Conservation (phyloP, 2,888 invertebrate species). For the Polydrusus tereticollis region DNA sequence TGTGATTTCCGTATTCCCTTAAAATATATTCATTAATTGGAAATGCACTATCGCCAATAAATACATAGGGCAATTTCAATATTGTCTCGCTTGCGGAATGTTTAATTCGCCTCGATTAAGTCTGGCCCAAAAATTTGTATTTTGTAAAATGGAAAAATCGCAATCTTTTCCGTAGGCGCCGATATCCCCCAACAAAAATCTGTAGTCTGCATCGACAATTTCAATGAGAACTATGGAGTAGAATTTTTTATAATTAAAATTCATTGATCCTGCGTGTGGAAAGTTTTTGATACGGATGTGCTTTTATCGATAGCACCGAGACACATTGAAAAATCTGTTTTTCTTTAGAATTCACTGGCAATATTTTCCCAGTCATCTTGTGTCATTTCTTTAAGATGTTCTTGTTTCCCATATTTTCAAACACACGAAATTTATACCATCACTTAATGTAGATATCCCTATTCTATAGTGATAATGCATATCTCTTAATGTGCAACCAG, state of each 20-base stretch:
- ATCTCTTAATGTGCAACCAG: conserved; percentile 44
- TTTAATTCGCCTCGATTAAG: conserved; percentile 35
- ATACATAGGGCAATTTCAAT: conserved; percentile 45
- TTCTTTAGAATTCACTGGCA: conserved; percentile 48
- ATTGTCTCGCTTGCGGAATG: conserved; percentile 43
- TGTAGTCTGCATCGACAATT: too few species aligned
- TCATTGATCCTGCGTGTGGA: conserved; percentile 47
- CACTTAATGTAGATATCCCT: conserved; percentile 50
- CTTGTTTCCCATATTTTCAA: conserved; percentile 43
- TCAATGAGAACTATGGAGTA: conserved; percentile 52
- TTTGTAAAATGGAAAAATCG: conserved; percentile 50
- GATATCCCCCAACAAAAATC: conserved; percentile 47
- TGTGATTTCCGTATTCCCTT: conserved; percentile 36
- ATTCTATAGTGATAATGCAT: conserved; percentile 47
- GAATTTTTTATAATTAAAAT: conserved; percentile 51
- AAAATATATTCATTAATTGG: conserved; percentile 41
- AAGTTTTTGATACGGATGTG: conserved; percentile 50
- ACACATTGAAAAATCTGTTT: conserved; percentile 48
- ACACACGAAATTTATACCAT: conserved; percentile 47
- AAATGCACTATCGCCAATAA: conserved; percentile 46
- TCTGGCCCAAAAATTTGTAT: too few species aligned
- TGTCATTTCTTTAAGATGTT: conserved; percentile 40
- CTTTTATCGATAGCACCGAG: conserved; percentile 49
- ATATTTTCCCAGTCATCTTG: conserved; percentile 47
- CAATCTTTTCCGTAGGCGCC: conserved; percentile 51